Evolutionary conservation across 2,113 vertebrate genomes (phyloP), one percentile per base, ranked within the genome.

Genomic region (Amazona vittata): DNA sequence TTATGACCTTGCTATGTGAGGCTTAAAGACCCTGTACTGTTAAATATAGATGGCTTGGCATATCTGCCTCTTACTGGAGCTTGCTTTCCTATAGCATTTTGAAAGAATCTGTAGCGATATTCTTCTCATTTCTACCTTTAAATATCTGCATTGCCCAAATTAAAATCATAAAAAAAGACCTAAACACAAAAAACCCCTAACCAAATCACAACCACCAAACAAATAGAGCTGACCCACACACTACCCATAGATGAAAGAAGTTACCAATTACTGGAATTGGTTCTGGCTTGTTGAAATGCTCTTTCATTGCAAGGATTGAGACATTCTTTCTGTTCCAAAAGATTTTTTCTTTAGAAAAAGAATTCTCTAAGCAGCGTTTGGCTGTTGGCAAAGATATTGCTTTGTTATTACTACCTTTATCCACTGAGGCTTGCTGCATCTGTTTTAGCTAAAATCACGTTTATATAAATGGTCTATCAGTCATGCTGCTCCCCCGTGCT

Each of bases 371-470:
- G 68, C 59, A 62, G 22, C 10, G 4, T 83, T 75, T 96, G 67
- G 71, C 60, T 93, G 55, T 80, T 92, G 77, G 68, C 31, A 59
- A 53, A 85, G 70, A 65, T 78, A 62, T 15, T 88, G 79, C 29
- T 78, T 90, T 90, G 39, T 79, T 82, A 62, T 83, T 91, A 16
- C 37, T 90, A 25, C 59, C 44, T 74, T 86, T 70, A 67, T 39
- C 47, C 60, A 46, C 33, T 62, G 63, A 89, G 25, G 10, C 63
- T 90, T 89, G 59, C n/a, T 87, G n/a, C 53, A 70, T 87, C 70
- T 75, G 29, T 84, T 95, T 82, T 52, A 88, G 59, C 43, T 93
- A 77, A 74, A 89, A 86, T 77, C 55, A 77, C 28, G 49, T 70
- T 77, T 92, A 74, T 81, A 1, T 57, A 67, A 81, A 67, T 35